A percentile compares a stretch with the other conserved stretches of the same genome.
phyloP scores from a whole-genome alignment of 2,797 vertebrate genomes.

The Cuniculus paca region DNA sequence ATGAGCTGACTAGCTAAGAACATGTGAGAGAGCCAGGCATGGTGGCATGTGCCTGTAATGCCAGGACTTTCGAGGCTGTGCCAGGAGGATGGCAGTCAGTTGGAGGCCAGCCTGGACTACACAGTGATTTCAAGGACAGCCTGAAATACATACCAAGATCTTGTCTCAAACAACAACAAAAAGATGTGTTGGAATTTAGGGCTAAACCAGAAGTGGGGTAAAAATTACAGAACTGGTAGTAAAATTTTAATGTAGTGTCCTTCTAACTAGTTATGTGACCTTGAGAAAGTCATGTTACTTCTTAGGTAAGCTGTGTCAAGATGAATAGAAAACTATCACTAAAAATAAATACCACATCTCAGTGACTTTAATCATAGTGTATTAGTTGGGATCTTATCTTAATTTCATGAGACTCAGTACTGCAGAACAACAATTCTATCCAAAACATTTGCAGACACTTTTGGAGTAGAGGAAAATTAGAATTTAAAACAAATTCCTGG shows the following conservation, averaged over 20 bases:
- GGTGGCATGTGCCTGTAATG: neutral
- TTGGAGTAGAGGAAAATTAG: neutral
- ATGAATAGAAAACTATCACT: neutral
- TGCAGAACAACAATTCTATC: neutral
- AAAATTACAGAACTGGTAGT: neutral
- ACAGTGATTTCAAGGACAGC: too few species aligned
- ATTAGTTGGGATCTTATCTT: neutral
- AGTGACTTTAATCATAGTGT: neutral
- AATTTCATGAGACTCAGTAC: neutral
- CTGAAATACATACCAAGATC: neutral
- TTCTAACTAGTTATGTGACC: neutral
- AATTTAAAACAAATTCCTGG: too few species aligned
- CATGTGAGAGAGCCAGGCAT: neutral
- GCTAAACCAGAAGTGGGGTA: neutral
- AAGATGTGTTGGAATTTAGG: neutral
- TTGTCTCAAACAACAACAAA: neutral
- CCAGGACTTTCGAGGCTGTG: neutral
- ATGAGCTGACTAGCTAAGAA: neutral
- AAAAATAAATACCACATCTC: neutral
- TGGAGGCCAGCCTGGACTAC: neutral
- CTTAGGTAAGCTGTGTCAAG: neutral
- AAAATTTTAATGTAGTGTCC: neutral
- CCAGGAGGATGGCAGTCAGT: neutral
- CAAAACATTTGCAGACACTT: neutral
- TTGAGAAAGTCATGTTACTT: neutral